Evolutionary conservation across 2,113 vertebrate genomes (phyloP).

Genomic region (Desmodus rotundus): DNA sequence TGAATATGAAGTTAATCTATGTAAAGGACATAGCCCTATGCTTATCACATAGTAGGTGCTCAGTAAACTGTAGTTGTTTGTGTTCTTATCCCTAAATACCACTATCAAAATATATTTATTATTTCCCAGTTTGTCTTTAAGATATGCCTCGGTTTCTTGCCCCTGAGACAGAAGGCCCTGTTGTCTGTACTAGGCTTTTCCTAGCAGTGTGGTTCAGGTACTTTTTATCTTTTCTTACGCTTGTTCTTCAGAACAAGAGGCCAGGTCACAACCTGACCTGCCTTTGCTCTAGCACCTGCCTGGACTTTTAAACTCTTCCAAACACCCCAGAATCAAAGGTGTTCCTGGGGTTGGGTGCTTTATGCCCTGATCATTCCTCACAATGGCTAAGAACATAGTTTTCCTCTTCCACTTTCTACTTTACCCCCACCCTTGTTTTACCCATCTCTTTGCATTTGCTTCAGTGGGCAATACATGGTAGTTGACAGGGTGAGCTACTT

Average conservation of each 20-base stretch:
- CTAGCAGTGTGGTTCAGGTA: neutral
- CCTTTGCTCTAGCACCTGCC: neutral
- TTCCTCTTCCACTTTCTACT: neutral
- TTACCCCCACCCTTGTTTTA: neutral
- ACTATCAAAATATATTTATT: constrained; percentile 6
- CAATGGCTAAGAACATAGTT: neutral
- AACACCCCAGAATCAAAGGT: neutral
- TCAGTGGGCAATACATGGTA: neutral
- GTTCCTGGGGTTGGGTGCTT: neutral
- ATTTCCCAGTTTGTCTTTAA: neutral
- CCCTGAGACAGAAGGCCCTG: neutral
- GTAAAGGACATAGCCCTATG: neutral
- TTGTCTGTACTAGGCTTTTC: neutral
- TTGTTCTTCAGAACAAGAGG: neutral
- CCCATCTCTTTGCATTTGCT: neutral
- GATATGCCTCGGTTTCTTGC: neutral
- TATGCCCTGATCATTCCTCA: neutral
- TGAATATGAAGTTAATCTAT: constrained; percentile 11
- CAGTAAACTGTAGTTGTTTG: neutral
- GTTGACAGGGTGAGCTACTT: neutral
- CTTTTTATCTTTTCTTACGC: neutral
- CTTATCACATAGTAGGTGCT: neutral
- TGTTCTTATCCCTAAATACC: neutral
- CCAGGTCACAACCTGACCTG: neutral
- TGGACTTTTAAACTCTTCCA: neutral